These are phyloP conservation scores for Globodera ellingtonae DNA, from an alignment of 1,140 invertebrate species.

Conservation along the genomic window DNA sequence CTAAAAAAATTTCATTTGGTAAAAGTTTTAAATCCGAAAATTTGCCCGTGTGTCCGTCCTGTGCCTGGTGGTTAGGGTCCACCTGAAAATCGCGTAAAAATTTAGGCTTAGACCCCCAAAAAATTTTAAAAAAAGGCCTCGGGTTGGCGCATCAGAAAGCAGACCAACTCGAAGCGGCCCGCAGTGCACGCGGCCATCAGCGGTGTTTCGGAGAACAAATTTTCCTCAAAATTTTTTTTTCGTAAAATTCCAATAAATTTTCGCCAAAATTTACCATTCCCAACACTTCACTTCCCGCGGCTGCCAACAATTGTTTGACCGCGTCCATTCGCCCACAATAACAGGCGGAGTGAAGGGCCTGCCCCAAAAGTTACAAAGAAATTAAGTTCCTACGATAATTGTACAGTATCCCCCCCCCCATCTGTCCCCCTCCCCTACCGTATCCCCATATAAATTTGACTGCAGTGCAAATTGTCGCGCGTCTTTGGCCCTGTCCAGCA, in stretches of 20 bases:
- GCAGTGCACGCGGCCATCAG: slow-evolving; percentile 68
- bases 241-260: background rate
- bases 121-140: slow-evolving; percentile 15
- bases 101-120: background rate
- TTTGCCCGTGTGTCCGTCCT: slow-evolving; percentile 68
- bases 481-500: slow-evolving; percentile 51
- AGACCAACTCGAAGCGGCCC: slow-evolving; percentile 68
- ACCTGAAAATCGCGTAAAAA: slow-evolving; percentile 36
- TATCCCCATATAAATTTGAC: slow-evolving; percentile 69
- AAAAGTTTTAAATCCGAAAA: background rate
- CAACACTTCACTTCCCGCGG: slow-evolving; percentile 65
- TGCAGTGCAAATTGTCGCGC: slow-evolving; percentile 40
- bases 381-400: too few species aligned
- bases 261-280: slow-evolving; percentile 45
- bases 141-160: slow-evolving; percentile 67
- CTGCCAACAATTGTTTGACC: slow-evolving; percentile 66
- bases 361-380: too few species aligned
- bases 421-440: slow-evolving; percentile 24
- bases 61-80: slow-evolving; percentile 68
- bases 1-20: background rate
- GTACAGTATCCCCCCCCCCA: slow-evolving; percentile 48
- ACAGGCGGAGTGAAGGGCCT: slow-evolving; percentile 65
- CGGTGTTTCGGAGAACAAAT: slow-evolving; percentile 69
- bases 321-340: slow-evolving; percentile 68
- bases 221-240: slow-evolving; percentile 61